Evolutionary conservation across 1,140 invertebrate species (phyloP).

Genomic region (Prorops nasuta): DNA sequence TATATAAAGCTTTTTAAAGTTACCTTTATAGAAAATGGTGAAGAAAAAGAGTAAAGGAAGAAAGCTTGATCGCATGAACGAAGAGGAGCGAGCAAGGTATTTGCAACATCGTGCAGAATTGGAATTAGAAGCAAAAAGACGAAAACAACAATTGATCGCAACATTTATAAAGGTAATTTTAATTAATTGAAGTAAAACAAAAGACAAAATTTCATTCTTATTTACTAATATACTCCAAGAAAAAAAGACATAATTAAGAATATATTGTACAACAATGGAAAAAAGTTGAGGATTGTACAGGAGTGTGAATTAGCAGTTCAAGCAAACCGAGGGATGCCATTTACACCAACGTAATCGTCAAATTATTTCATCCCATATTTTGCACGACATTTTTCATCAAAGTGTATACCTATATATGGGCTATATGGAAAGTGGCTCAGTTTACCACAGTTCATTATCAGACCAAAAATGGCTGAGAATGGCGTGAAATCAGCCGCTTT

Average conservation of each 20-base stretch:
- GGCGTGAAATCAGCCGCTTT: too few species aligned
- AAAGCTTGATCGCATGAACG: slow-evolving; percentile 72
- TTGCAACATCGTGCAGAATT: slow-evolving; percentile 75
- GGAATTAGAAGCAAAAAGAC: slow-evolving; percentile 72
- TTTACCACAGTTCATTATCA: too few species aligned
- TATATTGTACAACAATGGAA: background rate
- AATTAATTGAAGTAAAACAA: background rate
- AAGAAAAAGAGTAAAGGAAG: slow-evolving; percentile 18
- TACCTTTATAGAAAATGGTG: too few species aligned
- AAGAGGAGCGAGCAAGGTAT: slow-evolving; percentile 75
- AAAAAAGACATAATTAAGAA: slow-evolving; percentile 4
- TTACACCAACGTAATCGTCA: too few species aligned
- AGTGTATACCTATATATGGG: too few species aligned
- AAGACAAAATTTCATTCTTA: background rate
- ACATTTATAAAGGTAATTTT: slow-evolving; percentile 71
- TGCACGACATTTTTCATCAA: too few species aligned
- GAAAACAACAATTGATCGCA: slow-evolving; percentile 75
- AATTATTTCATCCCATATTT: too few species aligned
- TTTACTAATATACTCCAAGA: background rate
- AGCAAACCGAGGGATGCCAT: too few species aligned
- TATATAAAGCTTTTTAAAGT: too few species aligned
- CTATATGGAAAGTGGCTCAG: too few species aligned
- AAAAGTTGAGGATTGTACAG: slow-evolving; percentile 4
- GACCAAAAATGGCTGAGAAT: too few species aligned
- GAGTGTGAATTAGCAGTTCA: too few species aligned